Evolutionary conservation across 2,888 invertebrate species (phyloP).

Genomic region (Euzetes globulus): DNA sequence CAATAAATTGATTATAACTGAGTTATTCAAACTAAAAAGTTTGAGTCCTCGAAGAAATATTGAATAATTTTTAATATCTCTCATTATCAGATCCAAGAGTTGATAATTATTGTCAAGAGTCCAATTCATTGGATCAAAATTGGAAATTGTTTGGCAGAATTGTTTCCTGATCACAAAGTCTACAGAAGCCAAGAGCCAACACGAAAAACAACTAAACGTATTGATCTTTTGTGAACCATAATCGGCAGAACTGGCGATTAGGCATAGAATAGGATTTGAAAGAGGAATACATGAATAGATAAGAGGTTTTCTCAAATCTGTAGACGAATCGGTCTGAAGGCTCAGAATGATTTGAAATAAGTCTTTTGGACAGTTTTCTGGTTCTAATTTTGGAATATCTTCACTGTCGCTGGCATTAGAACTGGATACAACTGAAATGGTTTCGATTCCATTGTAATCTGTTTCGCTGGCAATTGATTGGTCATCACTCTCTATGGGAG

Average conservation of each 20-base stretch:
- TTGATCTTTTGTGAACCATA: neutral
- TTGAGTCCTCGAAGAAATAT: slow-evolving; percentile 22
- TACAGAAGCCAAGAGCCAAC: slow-evolving; percentile 35
- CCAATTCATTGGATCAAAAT: slow-evolving; percentile 22
- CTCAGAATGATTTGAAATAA: slow-evolving; percentile 25
- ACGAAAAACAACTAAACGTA: slow-evolving; percentile 32
- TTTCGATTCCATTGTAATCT: slow-evolving; percentile 23
- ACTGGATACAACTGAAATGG: slow-evolving; percentile 22
- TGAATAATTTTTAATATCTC: neutral
- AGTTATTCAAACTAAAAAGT: slow-evolving; percentile 21
- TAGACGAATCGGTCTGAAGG: slow-evolving; percentile 7
- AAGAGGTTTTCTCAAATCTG: slow-evolving; percentile 18
- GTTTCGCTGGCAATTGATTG: slow-evolving; percentile 3
- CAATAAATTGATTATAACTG: slow-evolving; percentile 13
- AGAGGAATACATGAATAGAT: slow-evolving; percentile 20
- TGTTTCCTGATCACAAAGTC: slow-evolving; percentile 1
- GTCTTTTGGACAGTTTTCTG: slow-evolving; percentile 22
- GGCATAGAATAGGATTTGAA: slow-evolving; percentile 30
- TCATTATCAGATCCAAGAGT: slow-evolving; percentile 22
- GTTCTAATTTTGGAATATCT: slow-evolving; percentile 10
- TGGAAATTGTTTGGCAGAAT: neutral
- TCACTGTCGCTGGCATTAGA: neutral
- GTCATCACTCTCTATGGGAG: neutral
- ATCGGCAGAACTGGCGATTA: slow-evolving; percentile 32
- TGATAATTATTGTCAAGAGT: neutral